These are phyloP conservation scores for Nipponacmea schrenckii DNA, from an alignment of 2,888 invertebrate species.

Conservation along the genomic window DNA sequence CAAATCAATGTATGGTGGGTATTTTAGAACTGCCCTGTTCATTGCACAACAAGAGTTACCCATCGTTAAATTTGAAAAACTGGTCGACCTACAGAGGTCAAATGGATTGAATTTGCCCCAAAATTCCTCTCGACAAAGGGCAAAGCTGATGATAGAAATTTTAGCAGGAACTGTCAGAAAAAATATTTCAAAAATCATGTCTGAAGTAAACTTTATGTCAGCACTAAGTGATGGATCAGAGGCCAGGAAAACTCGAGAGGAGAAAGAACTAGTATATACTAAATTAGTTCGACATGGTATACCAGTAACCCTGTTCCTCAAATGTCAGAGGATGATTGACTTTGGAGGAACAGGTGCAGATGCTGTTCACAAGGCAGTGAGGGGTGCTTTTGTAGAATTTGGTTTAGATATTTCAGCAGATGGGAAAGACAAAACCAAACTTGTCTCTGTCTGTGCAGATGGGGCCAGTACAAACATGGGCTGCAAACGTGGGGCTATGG, in stretches of 20 bases:
- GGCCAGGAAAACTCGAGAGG: neutral
- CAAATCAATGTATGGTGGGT: too few relatives aligned
- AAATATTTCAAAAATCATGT: neutral
- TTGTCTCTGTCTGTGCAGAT: neutral
- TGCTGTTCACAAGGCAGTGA: too few relatives aligned
- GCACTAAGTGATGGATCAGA: neutral
- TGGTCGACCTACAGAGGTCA: neutral
- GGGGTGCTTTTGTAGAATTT: too few relatives aligned
- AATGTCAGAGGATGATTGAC: neutral
- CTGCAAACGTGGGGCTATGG: neutral
- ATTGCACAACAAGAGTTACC: neutral
- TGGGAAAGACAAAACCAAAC: neutral
- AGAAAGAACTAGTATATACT: neutral
- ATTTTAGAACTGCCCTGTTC: neutral
- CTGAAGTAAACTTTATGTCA: neutral
- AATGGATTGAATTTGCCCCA: neutral
- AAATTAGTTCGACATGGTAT: neutral
- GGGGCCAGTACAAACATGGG: neutral
- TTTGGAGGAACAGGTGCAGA: neutral
- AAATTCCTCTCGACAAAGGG: too few relatives aligned
- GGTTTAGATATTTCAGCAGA: too few relatives aligned
- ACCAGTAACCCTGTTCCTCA: neutral
- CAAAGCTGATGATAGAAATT: neutral
- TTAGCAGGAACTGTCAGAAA: neutral
- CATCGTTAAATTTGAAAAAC: neutral